Evolutionary conservation across 2,797 vertebrate species (phyloP).

Genomic region (Phalanger gymnotis): DNA sequence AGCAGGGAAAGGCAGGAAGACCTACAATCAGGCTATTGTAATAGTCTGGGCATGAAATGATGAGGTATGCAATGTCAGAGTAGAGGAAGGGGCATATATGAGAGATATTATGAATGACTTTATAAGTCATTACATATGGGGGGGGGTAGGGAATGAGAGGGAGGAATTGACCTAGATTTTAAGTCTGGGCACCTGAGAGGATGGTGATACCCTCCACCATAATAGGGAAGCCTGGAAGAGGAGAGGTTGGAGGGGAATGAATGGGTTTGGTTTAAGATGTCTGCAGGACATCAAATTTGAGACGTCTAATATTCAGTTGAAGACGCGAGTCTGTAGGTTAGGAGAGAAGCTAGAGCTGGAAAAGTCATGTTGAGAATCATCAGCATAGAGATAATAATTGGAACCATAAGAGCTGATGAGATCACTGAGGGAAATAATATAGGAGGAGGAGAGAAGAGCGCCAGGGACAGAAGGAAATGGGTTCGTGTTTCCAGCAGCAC

Average conservation of each 20-base stretch:
- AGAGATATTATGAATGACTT: background rate
- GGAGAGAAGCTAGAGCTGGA: background rate
- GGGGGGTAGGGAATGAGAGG: background rate
- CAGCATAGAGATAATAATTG: background rate
- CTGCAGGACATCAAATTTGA: background rate
- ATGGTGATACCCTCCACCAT: background rate
- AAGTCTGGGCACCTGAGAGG: background rate
- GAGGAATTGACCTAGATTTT: background rate
- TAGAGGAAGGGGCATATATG: background rate
- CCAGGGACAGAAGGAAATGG: background rate
- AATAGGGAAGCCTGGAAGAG: background rate
- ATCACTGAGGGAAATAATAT: background rate
- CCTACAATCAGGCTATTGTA: background rate
- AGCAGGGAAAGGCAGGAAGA: background rate
- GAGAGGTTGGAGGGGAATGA: background rate
- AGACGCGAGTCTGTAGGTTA: background rate
- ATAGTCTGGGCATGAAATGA: background rate
- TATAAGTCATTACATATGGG: background rate
- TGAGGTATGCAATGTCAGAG: background rate
- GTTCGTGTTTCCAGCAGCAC: background rate
- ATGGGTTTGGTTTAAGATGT: background rate
- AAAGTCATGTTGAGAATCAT: background rate
- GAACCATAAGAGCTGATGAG: background rate
- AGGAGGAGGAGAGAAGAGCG: background rate
- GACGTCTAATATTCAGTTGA: background rate